phyloP scores from a whole-genome alignment of 2,888 invertebrate genomes.

The Fabriciana adippe region DNA sequence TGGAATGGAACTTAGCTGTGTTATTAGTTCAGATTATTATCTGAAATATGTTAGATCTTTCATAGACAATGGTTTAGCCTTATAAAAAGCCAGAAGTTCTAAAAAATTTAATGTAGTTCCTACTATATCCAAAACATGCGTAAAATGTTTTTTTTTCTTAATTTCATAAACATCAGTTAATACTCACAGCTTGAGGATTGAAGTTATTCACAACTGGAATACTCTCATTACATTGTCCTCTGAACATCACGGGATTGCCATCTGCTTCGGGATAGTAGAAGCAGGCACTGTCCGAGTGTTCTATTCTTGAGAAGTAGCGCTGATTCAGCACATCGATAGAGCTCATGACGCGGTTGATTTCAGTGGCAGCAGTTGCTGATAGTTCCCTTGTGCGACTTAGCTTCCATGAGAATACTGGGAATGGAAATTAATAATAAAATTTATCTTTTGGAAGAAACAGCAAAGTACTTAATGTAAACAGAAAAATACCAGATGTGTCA shows the following conservation, averaged over 20 bases:
- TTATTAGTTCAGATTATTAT: too few species aligned
- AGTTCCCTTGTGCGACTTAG: constrained; percentile 43
- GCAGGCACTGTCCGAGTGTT: constrained; percentile 44
- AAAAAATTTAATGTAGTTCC: background rate
- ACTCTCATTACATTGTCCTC: constrained; percentile 50
- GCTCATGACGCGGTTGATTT: constrained; percentile 41
- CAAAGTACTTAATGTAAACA: too few species aligned
- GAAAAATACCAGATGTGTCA: too few species aligned
- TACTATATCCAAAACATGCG: background rate
- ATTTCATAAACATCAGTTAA: background rate
- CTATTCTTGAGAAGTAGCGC: constrained; percentile 41
- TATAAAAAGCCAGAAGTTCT: too few species aligned
- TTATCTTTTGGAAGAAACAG: too few species aligned
- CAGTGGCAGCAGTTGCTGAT: constrained; percentile 33
- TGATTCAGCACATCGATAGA: constrained; percentile 44
- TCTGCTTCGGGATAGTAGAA: constrained; percentile 48
- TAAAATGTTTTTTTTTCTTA: background rate
- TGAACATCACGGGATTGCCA: constrained; percentile 42
- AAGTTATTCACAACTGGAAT: constrained; percentile 50
- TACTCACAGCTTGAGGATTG: constrained; percentile 36
- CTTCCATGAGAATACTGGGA: constrained; percentile 44
- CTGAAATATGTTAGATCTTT: too few species aligned
- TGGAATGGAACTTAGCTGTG: too few species aligned
- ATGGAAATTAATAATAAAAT: constrained; percentile 39
- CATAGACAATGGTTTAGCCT: too few species aligned